Percentiles rank a stretch among this genome's conserved stretches.
These are phyloP conservation scores for Mylabris sibirica DNA, from an alignment of 2,888 invertebrate species.

Conservation along the genomic window DNA sequence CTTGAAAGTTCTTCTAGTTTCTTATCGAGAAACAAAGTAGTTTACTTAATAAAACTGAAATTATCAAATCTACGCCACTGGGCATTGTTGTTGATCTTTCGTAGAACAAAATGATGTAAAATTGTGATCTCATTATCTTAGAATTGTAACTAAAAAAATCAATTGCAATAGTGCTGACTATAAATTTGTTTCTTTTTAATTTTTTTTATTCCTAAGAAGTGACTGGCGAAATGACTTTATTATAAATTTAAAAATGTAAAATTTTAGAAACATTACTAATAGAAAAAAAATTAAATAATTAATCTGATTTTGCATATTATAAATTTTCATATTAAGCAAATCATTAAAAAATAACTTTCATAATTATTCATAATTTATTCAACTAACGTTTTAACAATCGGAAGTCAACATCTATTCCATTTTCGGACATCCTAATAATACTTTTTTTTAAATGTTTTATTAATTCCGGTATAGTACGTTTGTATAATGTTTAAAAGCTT, in stretches of 20 bases:
- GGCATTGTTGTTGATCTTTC: slow-evolving; percentile 17
- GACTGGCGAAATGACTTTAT: slow-evolving; percentile 12
- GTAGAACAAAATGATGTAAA: slow-evolving; percentile 37
- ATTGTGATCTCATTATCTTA: slow-evolving; percentile 35
- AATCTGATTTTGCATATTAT: background rate
- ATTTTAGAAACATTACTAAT: slow-evolving; percentile 16
- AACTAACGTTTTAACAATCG: background rate
- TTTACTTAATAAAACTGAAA: background rate
- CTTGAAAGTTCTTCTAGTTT: background rate
- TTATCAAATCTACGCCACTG: background rate
- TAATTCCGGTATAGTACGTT: background rate
- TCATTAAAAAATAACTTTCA: slow-evolving; percentile 3
- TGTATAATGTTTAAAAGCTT: background rate
- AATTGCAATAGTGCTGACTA: slow-evolving; percentile 32
- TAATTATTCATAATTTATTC: background rate
- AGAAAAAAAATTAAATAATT: background rate
- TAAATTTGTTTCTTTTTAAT: slow-evolving; percentile 14
- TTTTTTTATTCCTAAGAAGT: slow-evolving; percentile 1
- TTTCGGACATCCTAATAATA: background rate
- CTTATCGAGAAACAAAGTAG: background rate
- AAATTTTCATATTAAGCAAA: background rate
- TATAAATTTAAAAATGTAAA: slow-evolving; percentile 24
- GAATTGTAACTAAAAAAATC: slow-evolving; percentile 22
- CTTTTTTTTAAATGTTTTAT: slow-evolving; percentile 1
- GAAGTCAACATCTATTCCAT: slow-evolving; percentile 9